Percentiles rank a stretch among this genome's conserved stretches.
Evolutionary conservation across 1,140 invertebrate genomes (phyloP).

Genomic region (Choristoneura fumiferana): DNA sequence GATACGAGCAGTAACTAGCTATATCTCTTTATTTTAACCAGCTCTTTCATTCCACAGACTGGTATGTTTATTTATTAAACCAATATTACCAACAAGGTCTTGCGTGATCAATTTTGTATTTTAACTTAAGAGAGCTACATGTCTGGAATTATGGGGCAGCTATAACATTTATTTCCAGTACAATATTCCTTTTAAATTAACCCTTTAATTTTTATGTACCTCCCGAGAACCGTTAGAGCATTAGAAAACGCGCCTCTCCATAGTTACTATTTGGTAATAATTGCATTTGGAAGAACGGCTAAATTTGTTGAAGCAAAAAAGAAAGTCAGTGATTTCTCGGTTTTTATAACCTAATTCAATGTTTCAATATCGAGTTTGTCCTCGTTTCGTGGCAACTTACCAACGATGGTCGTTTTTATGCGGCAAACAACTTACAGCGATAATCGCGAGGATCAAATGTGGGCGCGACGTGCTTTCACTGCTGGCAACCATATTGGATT

Average conservation of each 20-base stretch:
- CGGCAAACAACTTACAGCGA: not conserved
- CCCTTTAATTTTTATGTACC: no score
- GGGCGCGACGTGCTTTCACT: not conserved
- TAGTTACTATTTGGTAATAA: no score
- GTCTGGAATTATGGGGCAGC: no score
- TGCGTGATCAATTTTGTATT: no score
- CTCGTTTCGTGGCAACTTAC: slow-evolving; percentile 15
- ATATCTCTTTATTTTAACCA: no score
- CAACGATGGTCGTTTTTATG: not conserved
- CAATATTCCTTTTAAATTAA: no score
- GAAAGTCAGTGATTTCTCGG: slow-evolving; percentile 23
- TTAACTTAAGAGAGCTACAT: no score
- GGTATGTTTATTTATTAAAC: slow-evolving; percentile 18
- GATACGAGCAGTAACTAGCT: no score
- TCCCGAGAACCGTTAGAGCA: no score
- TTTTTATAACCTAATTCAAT: slow-evolving; percentile 21
- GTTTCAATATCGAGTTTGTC: slow-evolving; percentile 23
- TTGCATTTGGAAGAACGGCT: not conserved
- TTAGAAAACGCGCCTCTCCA: no score
- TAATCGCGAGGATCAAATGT: not conserved
- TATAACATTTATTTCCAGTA: no score
- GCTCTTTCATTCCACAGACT: not conserved
- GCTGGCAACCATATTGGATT: not conserved
- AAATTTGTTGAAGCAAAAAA: not conserved
- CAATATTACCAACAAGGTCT: not conserved